Evolutionary conservation across 2,888 invertebrate species (phyloP), one percentile per base, ranked within the genome.

Genomic region (Lydus trimaculatus): DNA sequence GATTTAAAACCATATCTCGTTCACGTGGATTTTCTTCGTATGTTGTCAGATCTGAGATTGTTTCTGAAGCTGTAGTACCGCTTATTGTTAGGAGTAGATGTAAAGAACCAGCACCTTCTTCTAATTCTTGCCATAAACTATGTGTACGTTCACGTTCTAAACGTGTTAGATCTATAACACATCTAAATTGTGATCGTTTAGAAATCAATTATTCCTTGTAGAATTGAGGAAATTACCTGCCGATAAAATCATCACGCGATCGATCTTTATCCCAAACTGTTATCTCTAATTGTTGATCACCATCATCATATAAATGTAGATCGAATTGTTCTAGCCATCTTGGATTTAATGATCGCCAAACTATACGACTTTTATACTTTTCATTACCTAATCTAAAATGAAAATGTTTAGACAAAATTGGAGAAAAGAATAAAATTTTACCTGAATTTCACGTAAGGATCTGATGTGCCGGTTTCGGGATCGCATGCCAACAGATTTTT

Each of bases 291-390:
- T 93, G 90, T 85, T 97, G 97, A 65, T 95, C 95, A 79, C 95
- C 92, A 78, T 97, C 97, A 79, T 98, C 97, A 84, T 95, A 99
- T 8, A 99, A 88, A 85, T 99, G 97, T 31, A 99, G 88, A 84
- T 99, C 98, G 83, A 99, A 98, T 86, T 98, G 98, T 82, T 99
- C 99, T 81, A 97, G 82, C 99, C 99, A 99, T 66, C 92, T 90
- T 0, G 97, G 97, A 83, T 93, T 94, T 64, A 95, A 86, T 0
- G 95, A 92, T 82, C 96, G 93, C 90, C 93, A 92, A 64, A 92
- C 90, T 67, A 93, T 91, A 85, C 98, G 96, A 84, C 96, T 97
- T 87, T 98, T 98, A 88, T 95, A 98, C 87, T 98, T 99, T 87
- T 99, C 99, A 80, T 94, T 95, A 71, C 97, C 98, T 86, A 99